phyloP scores from a whole-genome alignment of 1,140 invertebrate genomes.

The Drosophila nebulosa region DNA sequence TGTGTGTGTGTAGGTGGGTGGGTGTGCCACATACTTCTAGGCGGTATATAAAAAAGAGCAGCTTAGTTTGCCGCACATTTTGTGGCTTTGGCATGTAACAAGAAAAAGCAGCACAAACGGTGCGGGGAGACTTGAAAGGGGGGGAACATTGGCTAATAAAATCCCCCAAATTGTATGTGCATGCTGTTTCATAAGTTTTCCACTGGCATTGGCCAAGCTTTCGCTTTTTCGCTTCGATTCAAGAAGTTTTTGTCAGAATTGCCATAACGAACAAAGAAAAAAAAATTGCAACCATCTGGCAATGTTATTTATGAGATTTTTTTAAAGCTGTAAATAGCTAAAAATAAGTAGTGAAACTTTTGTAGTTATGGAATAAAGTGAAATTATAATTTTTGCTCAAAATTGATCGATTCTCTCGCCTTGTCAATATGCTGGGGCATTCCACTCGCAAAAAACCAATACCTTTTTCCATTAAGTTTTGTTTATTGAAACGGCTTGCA shows the following conservation, averaged over 20 bases:
- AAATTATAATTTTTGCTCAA: not conserved
- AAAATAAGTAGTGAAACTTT: not conserved
- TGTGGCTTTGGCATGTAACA: slow-evolving; percentile 37
- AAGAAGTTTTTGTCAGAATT: not conserved
- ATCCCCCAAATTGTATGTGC: slow-evolving; percentile 48
- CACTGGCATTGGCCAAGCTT: slow-evolving; percentile 8
- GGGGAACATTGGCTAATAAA: slow-evolving; percentile 46
- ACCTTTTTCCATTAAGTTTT: not conserved
- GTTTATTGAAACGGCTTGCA: not conserved
- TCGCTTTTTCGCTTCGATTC: not conserved
- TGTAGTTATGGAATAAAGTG: not conserved
- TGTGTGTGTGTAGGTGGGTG: not conserved
- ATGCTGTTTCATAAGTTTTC: slow-evolving; percentile 40
- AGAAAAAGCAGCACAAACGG: not conserved
- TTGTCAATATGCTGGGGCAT: not conserved
- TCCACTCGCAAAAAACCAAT: not conserved
- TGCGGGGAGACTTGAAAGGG: not conserved
- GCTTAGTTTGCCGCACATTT: slow-evolving; percentile 41
- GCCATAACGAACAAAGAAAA: too few species aligned
- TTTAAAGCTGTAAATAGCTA: not conserved
- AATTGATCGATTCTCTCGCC: not conserved
- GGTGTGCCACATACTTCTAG: slow-evolving; percentile 24
- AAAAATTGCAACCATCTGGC: not conserved
- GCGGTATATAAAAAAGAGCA: slow-evolving; percentile 16
- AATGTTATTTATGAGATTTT: not conserved